Conservation (phyloP, 2,888 invertebrate species). For the Spodoptera picta region DNA sequence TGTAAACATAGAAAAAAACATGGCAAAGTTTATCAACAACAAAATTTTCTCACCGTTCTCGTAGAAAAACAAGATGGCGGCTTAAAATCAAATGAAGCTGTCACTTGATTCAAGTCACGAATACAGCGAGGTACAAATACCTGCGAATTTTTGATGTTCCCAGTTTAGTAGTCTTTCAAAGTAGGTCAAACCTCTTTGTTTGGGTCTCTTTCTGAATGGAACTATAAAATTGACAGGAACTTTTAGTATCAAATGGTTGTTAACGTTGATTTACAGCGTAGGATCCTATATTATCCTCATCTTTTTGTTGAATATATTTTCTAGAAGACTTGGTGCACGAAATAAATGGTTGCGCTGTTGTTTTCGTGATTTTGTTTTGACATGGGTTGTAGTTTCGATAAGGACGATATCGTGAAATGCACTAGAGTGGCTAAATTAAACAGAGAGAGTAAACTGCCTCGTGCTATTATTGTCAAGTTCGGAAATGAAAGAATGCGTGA, state of each 20-base stretch:
- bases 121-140: slow-evolving; percentile 22
- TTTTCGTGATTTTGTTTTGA: background rate
- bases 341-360: background rate
- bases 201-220: background rate
- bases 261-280: too few relatives aligned
- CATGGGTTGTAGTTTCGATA: too few relatives aligned
- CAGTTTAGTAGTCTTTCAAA: slow-evolving; percentile 11
- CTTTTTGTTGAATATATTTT: too few relatives aligned
- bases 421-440: too few relatives aligned
- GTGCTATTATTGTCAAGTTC: too few relatives aligned
- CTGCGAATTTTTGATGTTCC: slow-evolving; percentile 14
- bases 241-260: background rate
- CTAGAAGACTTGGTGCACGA: too few relatives aligned
- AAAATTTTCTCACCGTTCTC: slow-evolving; percentile 22
- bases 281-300: too few relatives aligned
- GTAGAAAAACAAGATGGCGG: slow-evolving; percentile 38
- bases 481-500: too few relatives aligned
- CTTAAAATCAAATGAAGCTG: slow-evolving; percentile 38
- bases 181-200: slow-evolving; percentile 18
- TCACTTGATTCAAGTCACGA: slow-evolving; percentile 42
- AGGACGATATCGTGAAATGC: too few relatives aligned
- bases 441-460: too few relatives aligned
- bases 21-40: slow-evolving; percentile 19
- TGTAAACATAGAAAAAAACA: slow-evolving; percentile 25
- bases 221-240: background rate